phyloP scores from a whole-genome alignment of 2,888 invertebrate species.

The Drosophila subsilvestris region DNA sequence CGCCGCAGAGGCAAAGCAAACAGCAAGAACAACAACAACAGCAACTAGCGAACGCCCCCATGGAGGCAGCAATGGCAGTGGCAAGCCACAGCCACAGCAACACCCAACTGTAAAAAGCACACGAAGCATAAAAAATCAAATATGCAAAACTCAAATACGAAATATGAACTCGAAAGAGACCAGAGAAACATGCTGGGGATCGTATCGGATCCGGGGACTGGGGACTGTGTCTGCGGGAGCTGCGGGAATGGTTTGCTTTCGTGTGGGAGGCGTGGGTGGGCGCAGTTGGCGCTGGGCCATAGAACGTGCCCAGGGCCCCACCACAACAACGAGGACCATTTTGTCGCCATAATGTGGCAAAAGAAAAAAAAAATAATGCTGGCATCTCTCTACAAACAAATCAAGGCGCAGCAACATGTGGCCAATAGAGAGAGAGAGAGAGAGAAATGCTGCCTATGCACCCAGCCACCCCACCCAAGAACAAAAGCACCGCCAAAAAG shows the following conservation, averaged over 20 bases:
- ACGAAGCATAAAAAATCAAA: conserved; percentile 76
- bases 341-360: conserved; percentile 58
- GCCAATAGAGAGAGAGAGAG: conserved; percentile 21
- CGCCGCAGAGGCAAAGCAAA: conserved; percentile 31
- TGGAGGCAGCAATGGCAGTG: conserved; percentile 54
- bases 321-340: conserved; percentile 38
- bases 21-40: conserved; percentile 35
- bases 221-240: conserved; percentile 54
- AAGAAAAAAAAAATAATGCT: conserved; percentile 12
- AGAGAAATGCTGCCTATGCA: not conserved
- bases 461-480: conserved; percentile 56
- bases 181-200: conserved; percentile 56
- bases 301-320: conserved; percentile 64
- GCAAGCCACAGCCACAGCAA: conserved; percentile 36
- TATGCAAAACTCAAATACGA: conserved; percentile 73
- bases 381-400: conserved; percentile 45
- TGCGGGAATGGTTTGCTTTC: not conserved
- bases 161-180: conserved; percentile 70
- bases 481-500: conserved; percentile 67
- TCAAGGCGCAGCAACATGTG: conserved; percentile 51
- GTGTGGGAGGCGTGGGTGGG: conserved; percentile 36
- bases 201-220: conserved; percentile 29
- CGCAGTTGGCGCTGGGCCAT: conserved; percentile 70
- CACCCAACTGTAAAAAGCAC: conserved; percentile 73
- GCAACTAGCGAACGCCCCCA: conserved; percentile 67